Conservation (phyloP, 2,888 invertebrate genomes). For the Microctonus brassicae region DNA sequence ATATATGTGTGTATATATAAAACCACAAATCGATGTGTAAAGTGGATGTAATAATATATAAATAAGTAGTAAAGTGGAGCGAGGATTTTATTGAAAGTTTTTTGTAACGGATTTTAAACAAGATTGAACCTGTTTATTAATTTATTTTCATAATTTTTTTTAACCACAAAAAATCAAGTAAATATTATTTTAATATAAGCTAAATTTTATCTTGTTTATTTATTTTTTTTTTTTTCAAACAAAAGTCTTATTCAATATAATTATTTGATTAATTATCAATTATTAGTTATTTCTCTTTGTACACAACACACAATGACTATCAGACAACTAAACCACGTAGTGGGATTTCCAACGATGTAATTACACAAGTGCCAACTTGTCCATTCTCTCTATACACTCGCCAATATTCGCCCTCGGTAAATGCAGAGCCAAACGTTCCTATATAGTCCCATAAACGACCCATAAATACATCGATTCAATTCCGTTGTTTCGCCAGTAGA, state of each 20-base stretch:
- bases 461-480: slow-evolving; percentile 71
- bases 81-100: not conserved
- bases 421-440: slow-evolving; percentile 20
- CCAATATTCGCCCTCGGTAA: slow-evolving; percentile 49
- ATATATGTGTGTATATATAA: too few relatives aligned
- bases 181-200: too few relatives aligned
- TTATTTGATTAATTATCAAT: too few relatives aligned
- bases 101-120: too few relatives aligned
- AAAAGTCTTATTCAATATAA: too few relatives aligned
- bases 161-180: too few relatives aligned
- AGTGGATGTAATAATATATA: not conserved
- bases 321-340: slow-evolving; percentile 43
- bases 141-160: too few relatives aligned
- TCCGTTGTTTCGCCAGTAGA: slow-evolving; percentile 65
- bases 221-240: too few relatives aligned
- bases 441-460: slow-evolving; percentile 63
- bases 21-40: not conserved
- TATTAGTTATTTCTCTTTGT: too few relatives aligned
- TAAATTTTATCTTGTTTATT: too few relatives aligned
- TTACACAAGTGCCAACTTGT: slow-evolving; percentile 64
- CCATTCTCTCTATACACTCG: slow-evolving; percentile 57
- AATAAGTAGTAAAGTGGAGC: not conserved
- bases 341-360: slow-evolving; percentile 59
- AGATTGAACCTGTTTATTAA: too few relatives aligned
- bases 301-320: too few relatives aligned